Conservation (phyloP, 2,797 vertebrate genomes). For the Dermochelys coriacea region DNA sequence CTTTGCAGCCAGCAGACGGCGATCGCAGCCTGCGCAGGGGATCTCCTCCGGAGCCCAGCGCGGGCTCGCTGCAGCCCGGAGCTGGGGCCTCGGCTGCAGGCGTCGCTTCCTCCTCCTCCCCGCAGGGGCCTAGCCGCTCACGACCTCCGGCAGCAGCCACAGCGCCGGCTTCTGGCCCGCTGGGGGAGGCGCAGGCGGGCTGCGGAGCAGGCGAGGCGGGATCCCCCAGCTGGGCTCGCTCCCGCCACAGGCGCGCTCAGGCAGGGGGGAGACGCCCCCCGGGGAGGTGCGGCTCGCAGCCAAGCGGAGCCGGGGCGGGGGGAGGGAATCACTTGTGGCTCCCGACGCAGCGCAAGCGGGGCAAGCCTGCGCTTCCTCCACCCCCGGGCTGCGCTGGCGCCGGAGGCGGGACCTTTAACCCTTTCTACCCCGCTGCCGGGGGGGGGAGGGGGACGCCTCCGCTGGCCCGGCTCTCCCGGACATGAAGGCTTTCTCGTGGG, state of each 20-base stretch:
- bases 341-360: not conserved
- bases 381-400: not conserved
- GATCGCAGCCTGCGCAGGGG: constrained; percentile 79
- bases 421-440: not conserved
- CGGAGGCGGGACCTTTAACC: not conserved
- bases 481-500: not conserved
- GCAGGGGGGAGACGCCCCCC: not conserved
- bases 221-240: not conserved
- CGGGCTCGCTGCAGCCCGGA: not conserved
- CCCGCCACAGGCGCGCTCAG: not conserved
- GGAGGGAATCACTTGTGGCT: fast-evolving
- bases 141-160: not conserved
- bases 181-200: not conserved
- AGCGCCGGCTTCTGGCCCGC: not conserved
- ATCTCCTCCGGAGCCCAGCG: not conserved
- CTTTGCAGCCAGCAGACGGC: constrained; percentile 91
- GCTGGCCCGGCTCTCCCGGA: not conserved
- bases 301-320: fast-evolving
- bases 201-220: not conserved
- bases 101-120: not conserved
- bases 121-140: not conserved
- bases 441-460: too few relatives aligned
- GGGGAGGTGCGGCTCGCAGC: not conserved
- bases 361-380: not conserved
- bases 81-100: too few relatives aligned